Base-by-base conservation (phyloP, 1,140 invertebrate species). In the Cotesia vestalis region DNA sequence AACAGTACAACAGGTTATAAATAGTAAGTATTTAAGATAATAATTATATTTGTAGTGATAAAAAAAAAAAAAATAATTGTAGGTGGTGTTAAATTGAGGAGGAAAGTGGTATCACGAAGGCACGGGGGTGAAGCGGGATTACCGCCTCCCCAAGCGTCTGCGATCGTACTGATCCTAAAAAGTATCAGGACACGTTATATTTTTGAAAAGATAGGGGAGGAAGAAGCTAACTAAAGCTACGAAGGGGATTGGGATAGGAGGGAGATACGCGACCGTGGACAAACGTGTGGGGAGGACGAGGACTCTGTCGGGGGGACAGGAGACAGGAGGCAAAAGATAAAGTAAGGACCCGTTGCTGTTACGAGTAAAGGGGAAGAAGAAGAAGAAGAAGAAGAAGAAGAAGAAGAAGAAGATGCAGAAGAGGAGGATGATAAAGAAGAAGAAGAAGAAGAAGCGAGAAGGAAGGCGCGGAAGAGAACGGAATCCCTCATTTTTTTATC, bases 131-230 rank as follows among this genome's bases (percentile, higher is more conserved):
- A 68, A 17, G 46, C 46, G 14, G 38, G 46, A 70, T 52, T 61
- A 66, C 61, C 72, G 64, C 51, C 36, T 74, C 66, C 73, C 67
- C 55, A 66, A 46, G 12, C 67, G 59, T 72, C 59, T 66, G 66
- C 66, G 73, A 69, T 69, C 69, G 66, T 73, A 78, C 77, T 78
- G 77, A 79, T 74, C 69, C 74, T 66, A 75, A 77, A 79, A 80
- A 76, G 76, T 76, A 73, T 72, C 62, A 74, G 68, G 69, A 74
- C 59, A 69, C 57, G 53, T 66, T 46, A 71, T 74, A 67, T 74
- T 74, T 74, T 74, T 55, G 67, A 71, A 74, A 74, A 74, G 63
- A 66, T 38, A 53, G 57, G 34, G 64, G 55, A 53, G 61, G 51
- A 69, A 64, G 59, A 61, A 51, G 27, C 46, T 53, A 63, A 27